phyloP scores from a whole-genome alignment of 2,113 vertebrate species.

The Aviceda subcristata region DNA sequence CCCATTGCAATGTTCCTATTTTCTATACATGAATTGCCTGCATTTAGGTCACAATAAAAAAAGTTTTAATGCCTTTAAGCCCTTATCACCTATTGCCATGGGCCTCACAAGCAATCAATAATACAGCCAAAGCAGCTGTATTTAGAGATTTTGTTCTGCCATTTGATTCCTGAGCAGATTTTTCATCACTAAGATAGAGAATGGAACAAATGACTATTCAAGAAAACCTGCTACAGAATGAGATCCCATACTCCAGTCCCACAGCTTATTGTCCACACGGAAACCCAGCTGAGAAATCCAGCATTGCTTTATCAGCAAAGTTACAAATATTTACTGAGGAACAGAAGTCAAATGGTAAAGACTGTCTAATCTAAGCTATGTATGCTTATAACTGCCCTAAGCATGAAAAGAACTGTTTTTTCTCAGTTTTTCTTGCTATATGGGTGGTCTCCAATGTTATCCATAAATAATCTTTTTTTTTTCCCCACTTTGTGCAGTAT shows the following conservation, averaged over 20 bases:
- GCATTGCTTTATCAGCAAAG: constrained; percentile 21
- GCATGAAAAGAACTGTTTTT: constrained; percentile 38
- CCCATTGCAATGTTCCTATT: not conserved
- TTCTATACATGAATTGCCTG: not conserved
- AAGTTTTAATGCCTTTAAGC: not conserved
- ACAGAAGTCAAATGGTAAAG: constrained; percentile 19
- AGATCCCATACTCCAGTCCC: not conserved
- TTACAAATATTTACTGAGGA: constrained; percentile 48
- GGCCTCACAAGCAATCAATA: not conserved
- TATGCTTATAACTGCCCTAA: not conserved
- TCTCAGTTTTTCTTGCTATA: constrained; percentile 11
- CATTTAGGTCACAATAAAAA: not conserved
- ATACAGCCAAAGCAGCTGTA: not conserved
- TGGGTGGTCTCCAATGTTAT: constrained; percentile 43
- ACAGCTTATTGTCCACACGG: constrained; percentile 5
- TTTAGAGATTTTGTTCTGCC: not conserved
- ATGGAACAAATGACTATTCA: not conserved
- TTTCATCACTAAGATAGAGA: not conserved
- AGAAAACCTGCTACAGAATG: not conserved
- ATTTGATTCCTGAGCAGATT: constrained; percentile 7
- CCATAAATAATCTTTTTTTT: constrained; percentile 15
- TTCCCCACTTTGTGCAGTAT: not conserved
- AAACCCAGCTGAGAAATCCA: constrained; percentile 29
- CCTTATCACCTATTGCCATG: not conserved
- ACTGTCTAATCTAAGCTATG: constrained; percentile 18